Evolutionary conservation across 30 jellyfish, hydroid and myxozoan genomes (phyloP), one percentile per base, ranked within the genome.

Genomic region (Cassiopea xamachana): DNA sequence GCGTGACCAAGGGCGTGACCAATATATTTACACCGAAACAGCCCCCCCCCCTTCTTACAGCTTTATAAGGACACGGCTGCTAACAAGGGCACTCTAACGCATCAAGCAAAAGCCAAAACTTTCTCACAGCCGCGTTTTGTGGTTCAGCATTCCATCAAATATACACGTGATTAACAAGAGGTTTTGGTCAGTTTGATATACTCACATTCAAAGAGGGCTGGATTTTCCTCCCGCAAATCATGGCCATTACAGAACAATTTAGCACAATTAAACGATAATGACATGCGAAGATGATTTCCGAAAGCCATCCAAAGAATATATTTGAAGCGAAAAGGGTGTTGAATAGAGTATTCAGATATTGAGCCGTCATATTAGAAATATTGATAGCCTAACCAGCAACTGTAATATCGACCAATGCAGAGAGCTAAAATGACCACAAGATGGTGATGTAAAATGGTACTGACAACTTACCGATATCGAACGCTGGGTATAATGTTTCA

Each of bases 271-370:
- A 17, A 62, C 74, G 74, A 62, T 62, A 62, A 62, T 27, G 74
- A 62, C 43, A 4, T 62, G 74, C 14, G 74, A 62, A 62, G 74
- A 62, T 62, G 74, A 62, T 62, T 62, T 62, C 74, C 74, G 74
- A 62, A 62, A 62, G 74, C 74, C 74, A 62, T 62, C 74, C 74
- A 4, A 13, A 14, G 14, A 62, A 62, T 62, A 62, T 62, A 62
- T 62, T 62, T 62, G 27, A 62, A 62, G 43, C 13, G 69, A 58
- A 58, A 58, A 58, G 69, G 13, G 7, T 58, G 69, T 5, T 62
- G 74, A 62, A 62, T 62, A 17, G 74, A 62, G 43, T 17, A 2
- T 62, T 62, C 74, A 62, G 74, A 62, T 62, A 62, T 62, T 62
- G 74, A 2, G 74, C 74, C 27, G 74, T 17, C 74, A 62, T 17